Base-by-base conservation (phyloP, 2,797 vertebrate genomes). In the Pipistrellus kuhlii region DNA sequence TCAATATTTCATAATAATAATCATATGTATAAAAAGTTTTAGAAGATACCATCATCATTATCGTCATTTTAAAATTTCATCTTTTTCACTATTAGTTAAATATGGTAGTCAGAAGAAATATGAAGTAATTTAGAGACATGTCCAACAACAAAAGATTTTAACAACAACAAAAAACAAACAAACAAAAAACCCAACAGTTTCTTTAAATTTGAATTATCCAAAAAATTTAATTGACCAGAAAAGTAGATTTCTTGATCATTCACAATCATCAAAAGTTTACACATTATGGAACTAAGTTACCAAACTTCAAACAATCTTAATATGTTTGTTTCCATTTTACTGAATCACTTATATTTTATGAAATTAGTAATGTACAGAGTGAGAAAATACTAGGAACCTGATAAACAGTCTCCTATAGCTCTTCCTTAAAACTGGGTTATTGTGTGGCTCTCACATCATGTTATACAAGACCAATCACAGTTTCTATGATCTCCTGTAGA, bases 221-320 rank as follows among this genome's bases (percentile, higher is more conserved):
- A 78, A 94, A 95, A 85, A 94, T 80, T 69, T 23, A 83, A 76
- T 77, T 95, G 55, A 94, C 68, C 41, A 90, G 53, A 85, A 94
- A 85, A 90, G 41, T 46, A 92, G 57, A 96, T 90, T 92, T 91
- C 77, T 91, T 91, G 55, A 85, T 90, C 64, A 85, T 93, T 96
- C 53, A 27, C 10, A 91, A 71, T 95, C 27, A 85, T 77, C 81
- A 91, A 96, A 90, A 23, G 5, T 95, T 87, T 77, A 38, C 14
- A 13, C 8, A 46, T 86, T 73, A 84, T n/a, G 8, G 5, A 77
- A 32, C 66, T 73, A 89, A 51, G 44, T 68, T 59, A 94, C 23
- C 32, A 89, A 84, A 72, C 8, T 35, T 69, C 55, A 35, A 2
- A 18, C 4, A 35, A 68, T 27, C 48, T 15, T 51, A 41, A 75